These are phyloP conservation scores for Eilema sororculum DNA, from an alignment of 2,888 invertebrate genomes.

Conservation along the genomic window DNA sequence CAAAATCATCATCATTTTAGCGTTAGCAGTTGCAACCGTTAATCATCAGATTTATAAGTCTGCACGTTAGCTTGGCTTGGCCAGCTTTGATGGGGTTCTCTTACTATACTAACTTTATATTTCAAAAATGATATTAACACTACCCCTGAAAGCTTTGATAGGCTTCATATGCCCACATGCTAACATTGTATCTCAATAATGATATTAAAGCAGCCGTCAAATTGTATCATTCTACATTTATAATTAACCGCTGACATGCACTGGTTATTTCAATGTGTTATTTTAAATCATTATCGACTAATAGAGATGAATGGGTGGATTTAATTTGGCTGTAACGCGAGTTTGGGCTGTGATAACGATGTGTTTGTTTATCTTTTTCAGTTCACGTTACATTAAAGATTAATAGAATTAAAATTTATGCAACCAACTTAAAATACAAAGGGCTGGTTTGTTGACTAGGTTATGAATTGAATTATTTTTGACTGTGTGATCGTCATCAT, in stretches of 20 bases:
- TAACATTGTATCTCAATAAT: slow-evolving; percentile 14
- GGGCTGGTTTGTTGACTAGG: neutral
- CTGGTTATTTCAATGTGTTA: slow-evolving; percentile 9
- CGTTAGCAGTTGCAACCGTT: too few relatives aligned
- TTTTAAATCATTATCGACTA: slow-evolving; percentile 10
- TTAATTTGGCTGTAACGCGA: slow-evolving; percentile 3
- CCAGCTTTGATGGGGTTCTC: too few relatives aligned
- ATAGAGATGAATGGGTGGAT: slow-evolving; percentile 9
- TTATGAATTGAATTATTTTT: neutral
- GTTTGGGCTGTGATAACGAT: neutral
- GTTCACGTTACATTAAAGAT: neutral
- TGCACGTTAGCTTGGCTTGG: too few relatives aligned
- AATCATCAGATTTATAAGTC: too few relatives aligned
- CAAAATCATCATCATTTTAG: too few relatives aligned
- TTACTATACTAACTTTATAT: too few relatives aligned
- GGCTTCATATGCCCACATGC: too few relatives aligned
- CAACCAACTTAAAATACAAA: neutral
- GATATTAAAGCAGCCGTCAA: slow-evolving; percentile 30
- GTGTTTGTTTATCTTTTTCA: slow-evolving; percentile 2
- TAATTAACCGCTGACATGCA: slow-evolving; percentile 43
- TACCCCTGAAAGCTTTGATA: neutral
- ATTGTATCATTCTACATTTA: slow-evolving; percentile 38
- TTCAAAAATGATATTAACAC: slow-evolving; percentile 10
- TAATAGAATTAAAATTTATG: neutral
- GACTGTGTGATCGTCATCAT: too few relatives aligned